Base-by-base conservation (phyloP, 2,888 invertebrate genomes). In the Lochmaea capreae region DNA sequence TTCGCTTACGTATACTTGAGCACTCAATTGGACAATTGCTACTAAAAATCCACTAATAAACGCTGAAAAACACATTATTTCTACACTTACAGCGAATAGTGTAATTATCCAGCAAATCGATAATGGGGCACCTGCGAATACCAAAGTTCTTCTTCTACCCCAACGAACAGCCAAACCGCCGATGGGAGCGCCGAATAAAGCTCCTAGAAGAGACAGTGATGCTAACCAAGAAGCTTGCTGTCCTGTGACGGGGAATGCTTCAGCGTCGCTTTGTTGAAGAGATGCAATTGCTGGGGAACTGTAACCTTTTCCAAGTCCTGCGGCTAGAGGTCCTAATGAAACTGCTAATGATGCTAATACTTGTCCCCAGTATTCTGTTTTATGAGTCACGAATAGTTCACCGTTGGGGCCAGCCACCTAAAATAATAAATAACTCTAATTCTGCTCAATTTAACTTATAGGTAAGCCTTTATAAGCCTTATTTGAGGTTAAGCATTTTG, bases 151-250 rank as follows among this genome's bases (percentile, higher is more conserved):
- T 65, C 93, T 89, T 18, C 95, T 88, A 49, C 95, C 95, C 80
- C 93, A 90, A 39, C 92, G 90, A 89, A 95, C 93, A 73, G 93
- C 92, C 82, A 93, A 89, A n/a, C 95, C 94, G 0, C 94, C 95
- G 54, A 94, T 88, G 77, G 94, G 92, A 9, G 94, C 95, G 18
- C 95, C 95, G 78, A 95, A 91, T 78, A 95, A 90, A 9, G 95
- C 95, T 42, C 95, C 95, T 85, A 93, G 86, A 83, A 95, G 90
- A 79, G 94, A 93, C 63, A 95, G 88, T 81, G 94, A 94, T 22
- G 94, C 95, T 42, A 95, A 91, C 95, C 95, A 95, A 76, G 94
- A 94, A 22, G 93, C 93, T 83, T 95, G 92, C 86, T 94, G 94
- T 77, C 92, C 90, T 79, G 89, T 91, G 75, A 93, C 91, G 1